Evolutionary conservation across 1,140 invertebrate species (phyloP).

Genomic region (Drosophila kanapiae): DNA sequence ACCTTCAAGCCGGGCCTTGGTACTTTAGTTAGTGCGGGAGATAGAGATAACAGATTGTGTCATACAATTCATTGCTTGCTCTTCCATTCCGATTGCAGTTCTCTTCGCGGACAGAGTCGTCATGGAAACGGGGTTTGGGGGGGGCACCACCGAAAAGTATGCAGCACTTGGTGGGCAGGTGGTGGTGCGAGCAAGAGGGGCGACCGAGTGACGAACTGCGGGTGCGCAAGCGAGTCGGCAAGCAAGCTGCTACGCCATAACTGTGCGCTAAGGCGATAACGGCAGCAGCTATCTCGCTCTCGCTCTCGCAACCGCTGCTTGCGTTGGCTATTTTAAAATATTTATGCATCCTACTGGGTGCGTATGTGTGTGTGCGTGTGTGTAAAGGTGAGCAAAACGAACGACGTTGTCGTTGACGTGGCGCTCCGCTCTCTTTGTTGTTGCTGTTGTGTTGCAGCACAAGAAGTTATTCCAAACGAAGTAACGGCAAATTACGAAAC

Average conservation of each 20-base stretch:
- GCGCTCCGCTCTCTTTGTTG: conserved; percentile 42
- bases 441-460: conserved; percentile 16
- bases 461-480: conserved; percentile 37
- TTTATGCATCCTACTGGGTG: conserved; percentile 20
- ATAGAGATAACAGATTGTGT: not conserved
- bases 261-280: conserved; percentile 62
- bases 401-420: conserved; percentile 67
- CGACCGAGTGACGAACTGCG: conserved; percentile 8
- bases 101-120: not conserved
- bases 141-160: conserved; percentile 65
- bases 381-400: conserved; percentile 44
- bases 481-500: conserved; percentile 66
- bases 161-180: conserved; percentile 10
- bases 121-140: conserved; percentile 4
- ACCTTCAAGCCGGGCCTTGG: not conserved
- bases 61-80: not conserved
- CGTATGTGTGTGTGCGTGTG: conserved; percentile 6
- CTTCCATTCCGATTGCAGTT: not conserved
- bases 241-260: conserved; percentile 59
- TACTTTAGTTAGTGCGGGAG: not conserved
- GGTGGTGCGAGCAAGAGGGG: conserved; percentile 2
- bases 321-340: conserved; percentile 37
- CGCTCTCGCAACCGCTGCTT: conserved; percentile 6
- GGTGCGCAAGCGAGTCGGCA: conserved; percentile 36
- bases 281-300: conserved; percentile 34